Conservation (phyloP, 2,113 vertebrate species). For the Salvator merianae region DNA sequence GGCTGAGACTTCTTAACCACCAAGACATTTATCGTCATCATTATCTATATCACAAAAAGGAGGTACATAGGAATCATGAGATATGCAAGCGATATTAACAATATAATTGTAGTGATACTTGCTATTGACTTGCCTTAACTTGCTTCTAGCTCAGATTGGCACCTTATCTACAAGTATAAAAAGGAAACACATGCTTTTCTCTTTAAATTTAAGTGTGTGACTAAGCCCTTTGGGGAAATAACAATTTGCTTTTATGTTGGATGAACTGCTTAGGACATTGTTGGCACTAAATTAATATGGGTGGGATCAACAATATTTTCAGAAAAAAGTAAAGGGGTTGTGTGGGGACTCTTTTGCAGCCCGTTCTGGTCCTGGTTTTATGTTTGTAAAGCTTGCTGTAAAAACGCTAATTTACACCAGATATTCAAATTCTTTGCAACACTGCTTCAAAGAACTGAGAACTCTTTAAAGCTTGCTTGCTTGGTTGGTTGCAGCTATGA, state of each 20-base stretch:
- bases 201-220: conserved; percentile 8
- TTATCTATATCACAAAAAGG: background rate
- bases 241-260: background rate
- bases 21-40: background rate
- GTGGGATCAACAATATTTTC: background rate
- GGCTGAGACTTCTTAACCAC: background rate
- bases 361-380: background rate
- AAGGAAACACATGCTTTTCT: background rate
- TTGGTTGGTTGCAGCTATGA: background rate
- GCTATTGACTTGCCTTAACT: background rate
- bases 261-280: background rate
- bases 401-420: background rate
- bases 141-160: background rate
- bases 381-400: background rate
- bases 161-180: background rate
- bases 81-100: background rate
- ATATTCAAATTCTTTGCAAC: background rate
- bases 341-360: background rate
- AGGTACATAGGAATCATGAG: background rate
- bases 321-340: no score
- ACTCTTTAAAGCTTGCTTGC: background rate
- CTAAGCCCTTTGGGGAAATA: background rate
- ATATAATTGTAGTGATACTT: background rate
- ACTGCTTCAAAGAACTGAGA: background rate
- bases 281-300: background rate